Evolutionary conservation across 1,140 invertebrate species (phyloP), one percentile per base, ranked within the genome.

Genomic region (Venturia canescens): DNA sequence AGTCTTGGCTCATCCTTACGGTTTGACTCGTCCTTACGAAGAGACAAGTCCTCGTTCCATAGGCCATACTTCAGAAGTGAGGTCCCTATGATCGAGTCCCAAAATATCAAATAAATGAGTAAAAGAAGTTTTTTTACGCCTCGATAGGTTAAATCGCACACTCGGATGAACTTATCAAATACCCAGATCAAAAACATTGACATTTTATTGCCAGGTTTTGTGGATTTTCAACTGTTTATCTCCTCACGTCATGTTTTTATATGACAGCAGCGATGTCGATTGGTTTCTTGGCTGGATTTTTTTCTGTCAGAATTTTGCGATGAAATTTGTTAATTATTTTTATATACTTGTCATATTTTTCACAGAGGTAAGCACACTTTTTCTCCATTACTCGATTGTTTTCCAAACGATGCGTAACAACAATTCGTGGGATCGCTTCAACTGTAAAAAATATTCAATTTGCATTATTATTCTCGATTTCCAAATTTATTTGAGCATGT

Each of bases 301-400:
- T n/a, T 18, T 78, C 74, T 26, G n/a, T 60, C 11, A 38, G 81
- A 79, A 78, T 82, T 80, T 80, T 81, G 77, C 53, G 48, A 83
- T 83, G 83, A 82, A 77, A 82, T 83, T 77, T 80, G 26, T 79
- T 7, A 71, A 77, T 72, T 66, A 80, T 63, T 78, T 80, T 83
- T 80, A 67, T 80, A 80, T 80, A 72, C n/a, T 82, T 63, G n/a
- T 78, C 16, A 79, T 83, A 31, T 50, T 82, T 82, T 82, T 80
- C 13, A 79, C 53, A 18, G 16, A 83, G 63, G 79, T 83, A 38
- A 75, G 67, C 57, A n/a, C 1, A 11, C 4, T 63, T 63, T 53
- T 57, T 18, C n/a, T n/a, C n/a, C n/a, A n/a, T n/a, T 57, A 23
- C 6, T n/a, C 3, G 6, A 23, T 57, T 1, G 6, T 23, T 57